phyloP scores from a whole-genome alignment of 92 coral and sea anemone genomes.

The Hydrozoanthus gracilis region DNA sequence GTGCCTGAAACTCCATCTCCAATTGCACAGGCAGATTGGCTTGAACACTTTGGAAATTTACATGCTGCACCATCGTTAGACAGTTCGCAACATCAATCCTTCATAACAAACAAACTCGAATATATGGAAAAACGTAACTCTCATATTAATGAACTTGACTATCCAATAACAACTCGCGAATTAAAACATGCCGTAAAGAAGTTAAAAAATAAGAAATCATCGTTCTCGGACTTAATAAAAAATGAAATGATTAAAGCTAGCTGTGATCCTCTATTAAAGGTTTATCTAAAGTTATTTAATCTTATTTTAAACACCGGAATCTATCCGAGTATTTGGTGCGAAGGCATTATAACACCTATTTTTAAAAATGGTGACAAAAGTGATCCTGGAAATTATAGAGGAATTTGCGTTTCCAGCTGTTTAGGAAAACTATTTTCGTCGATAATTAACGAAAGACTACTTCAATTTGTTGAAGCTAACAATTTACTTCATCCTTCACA shows the following conservation, averaged over 20 bases:
- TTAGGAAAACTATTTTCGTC: conserved; percentile 14
- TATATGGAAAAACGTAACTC: conserved; percentile 7
- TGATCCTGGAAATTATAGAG: neutral
- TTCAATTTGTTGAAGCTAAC: neutral
- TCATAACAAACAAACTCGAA: neutral
- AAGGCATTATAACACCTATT: conserved; percentile 10
- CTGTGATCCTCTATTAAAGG: neutral
- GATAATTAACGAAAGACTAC: conserved; percentile 14
- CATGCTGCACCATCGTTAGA: neutral
- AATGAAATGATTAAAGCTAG: conserved; percentile 42
- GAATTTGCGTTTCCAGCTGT: too few species aligned
- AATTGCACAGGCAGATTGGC: too few species aligned
- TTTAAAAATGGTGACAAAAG: neutral
- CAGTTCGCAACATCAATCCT: neutral
- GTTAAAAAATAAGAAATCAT: conserved; percentile 39
- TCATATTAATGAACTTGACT: neutral
- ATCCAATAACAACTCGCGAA: neutral
- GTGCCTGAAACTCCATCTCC: neutral
- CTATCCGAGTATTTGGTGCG: conserved; percentile 31
- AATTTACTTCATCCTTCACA: conserved; percentile 37
- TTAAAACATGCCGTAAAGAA: conserved; percentile 6
- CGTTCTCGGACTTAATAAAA: conserved; percentile 24
- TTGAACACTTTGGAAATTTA: neutral
- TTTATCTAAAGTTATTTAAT: conserved; percentile 26
- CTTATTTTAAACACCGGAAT: conserved; percentile 20